phyloP scores from a whole-genome alignment of 2,888 invertebrate genomes.

The Spisula solida region DNA sequence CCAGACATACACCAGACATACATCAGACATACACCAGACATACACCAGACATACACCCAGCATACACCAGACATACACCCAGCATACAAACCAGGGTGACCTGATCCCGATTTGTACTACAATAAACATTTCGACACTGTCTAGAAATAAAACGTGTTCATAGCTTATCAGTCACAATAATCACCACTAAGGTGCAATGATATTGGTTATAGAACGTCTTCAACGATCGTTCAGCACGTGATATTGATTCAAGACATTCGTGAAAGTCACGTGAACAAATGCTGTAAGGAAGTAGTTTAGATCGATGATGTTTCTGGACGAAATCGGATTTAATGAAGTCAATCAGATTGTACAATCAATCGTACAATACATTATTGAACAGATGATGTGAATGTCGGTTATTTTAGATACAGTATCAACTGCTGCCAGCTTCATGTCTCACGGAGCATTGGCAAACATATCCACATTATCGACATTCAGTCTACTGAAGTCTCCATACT shows the following conservation, averaged over 20 bases:
- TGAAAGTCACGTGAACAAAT: background rate
- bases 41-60: too few species aligned
- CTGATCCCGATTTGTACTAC: too few species aligned
- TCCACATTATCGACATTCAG: background rate
- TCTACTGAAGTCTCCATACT: too few species aligned
- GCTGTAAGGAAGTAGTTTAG: background rate
- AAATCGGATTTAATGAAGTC: slow-evolving; percentile 4
- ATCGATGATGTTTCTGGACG: background rate
- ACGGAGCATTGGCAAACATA: background rate
- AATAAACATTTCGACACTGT: too few species aligned
- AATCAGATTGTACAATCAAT: background rate
- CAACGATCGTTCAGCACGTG: background rate
- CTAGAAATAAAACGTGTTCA: too few species aligned
- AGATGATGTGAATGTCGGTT: background rate
- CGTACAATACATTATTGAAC: background rate
- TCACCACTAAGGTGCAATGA: too few species aligned
- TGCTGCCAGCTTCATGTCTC: background rate
- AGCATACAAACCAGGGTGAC: too few species aligned
- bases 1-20: too few species aligned
- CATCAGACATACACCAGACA: too few species aligned
- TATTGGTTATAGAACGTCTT: background rate
- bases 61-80: too few species aligned
- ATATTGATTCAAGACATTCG: background rate
- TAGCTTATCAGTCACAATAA: too few species aligned
- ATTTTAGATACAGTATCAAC: slow-evolving; percentile 1